Base-by-base conservation (phyloP, 2,113 vertebrate genomes). In the Phoenicopterus ruber region DNA sequence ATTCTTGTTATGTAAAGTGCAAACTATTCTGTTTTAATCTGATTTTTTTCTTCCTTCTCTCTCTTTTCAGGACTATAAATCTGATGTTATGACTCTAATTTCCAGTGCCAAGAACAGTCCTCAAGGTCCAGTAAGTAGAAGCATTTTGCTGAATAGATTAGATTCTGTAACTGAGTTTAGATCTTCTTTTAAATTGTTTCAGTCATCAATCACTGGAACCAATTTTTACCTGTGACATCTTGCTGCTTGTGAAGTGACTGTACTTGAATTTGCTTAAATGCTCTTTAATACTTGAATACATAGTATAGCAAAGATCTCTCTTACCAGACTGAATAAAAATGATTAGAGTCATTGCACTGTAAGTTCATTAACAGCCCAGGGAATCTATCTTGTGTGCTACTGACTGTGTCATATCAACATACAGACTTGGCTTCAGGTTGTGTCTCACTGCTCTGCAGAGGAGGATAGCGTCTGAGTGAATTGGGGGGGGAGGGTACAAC, bases 81-180 rank as follows among this genome's bases (percentile, higher is more conserved):
- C 72, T 74, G 97, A 97, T 57, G 82, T 52, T 44, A 79, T 90
- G 44, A 82, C 72, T 44, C 54, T 72, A 78, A 31, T 78, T 85
- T 71, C 89, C 29, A 66, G 88, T 61, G 77, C 94, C 96, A 93
- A 61, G 66, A 94, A 34, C 70, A 74, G 62, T 92, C 83, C 88
- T 31, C 95, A 92, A 77, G 94, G 93, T 87, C 74, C 88, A 12
- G 97, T 98, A 97, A 98, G 98, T 98, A 86, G 88, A 93, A 92
- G 69, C 18, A 6, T 92, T 96, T 96, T 91, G 79, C 77, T 80
- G 74, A 83, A 79, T 24, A 82, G 46, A 95, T 96, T 72, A 28
- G 46, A 66, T 79, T 92, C 50, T 82, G 57, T 95, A 95, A 69
- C 83, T 61, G 38, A 67, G 11, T 82, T 96, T 86, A 74, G 71